Evolutionary conservation across 2,888 invertebrate genomes (phyloP).

Genomic region (Cerastis leucographa): DNA sequence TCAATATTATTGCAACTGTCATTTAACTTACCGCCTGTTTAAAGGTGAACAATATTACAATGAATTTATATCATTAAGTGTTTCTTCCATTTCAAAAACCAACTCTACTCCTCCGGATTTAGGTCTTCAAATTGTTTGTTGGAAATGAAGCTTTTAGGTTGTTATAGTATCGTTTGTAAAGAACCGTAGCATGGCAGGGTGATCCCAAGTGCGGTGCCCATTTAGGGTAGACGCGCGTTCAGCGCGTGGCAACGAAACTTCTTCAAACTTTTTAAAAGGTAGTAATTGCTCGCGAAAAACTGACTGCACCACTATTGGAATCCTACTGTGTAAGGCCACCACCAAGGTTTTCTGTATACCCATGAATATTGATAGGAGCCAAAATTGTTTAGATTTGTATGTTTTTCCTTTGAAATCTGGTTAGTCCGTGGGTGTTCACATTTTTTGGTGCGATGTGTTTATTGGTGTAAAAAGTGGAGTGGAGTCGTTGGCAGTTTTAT

Average conservation of each 20-base stretch:
- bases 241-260: conserved; percentile 83
- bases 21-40: conserved; percentile 52
- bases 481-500: conserved; percentile 51
- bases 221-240: conserved; percentile 81
- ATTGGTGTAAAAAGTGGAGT: conserved; percentile 64
- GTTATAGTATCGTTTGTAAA: conserved; percentile 47
- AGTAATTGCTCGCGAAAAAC: conserved; percentile 86
- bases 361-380: conserved; percentile 83
- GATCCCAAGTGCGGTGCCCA: conserved; percentile 70
- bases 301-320: conserved; percentile 77
- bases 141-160: conserved; percentile 40
- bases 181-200: conserved; percentile 61
- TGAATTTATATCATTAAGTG: conserved; percentile 61
- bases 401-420: conserved; percentile 72
- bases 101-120: conserved; percentile 38
- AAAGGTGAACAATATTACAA: conserved; percentile 63
- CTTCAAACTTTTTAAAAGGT: conserved; percentile 80
- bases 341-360: conserved; percentile 82
- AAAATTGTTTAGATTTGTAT: conserved; percentile 81
- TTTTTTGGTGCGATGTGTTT: conserved; percentile 67
- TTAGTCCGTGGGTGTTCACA: conserved; percentile 79
- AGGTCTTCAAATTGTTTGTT: conserved; percentile 46
- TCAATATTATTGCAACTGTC: conserved; percentile 53
- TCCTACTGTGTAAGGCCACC: conserved; percentile 82
- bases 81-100: conserved; percentile 28